These are phyloP conservation scores for Agrochola lota DNA, from an alignment of 2,888 invertebrate genomes.

Conservation along the genomic window DNA sequence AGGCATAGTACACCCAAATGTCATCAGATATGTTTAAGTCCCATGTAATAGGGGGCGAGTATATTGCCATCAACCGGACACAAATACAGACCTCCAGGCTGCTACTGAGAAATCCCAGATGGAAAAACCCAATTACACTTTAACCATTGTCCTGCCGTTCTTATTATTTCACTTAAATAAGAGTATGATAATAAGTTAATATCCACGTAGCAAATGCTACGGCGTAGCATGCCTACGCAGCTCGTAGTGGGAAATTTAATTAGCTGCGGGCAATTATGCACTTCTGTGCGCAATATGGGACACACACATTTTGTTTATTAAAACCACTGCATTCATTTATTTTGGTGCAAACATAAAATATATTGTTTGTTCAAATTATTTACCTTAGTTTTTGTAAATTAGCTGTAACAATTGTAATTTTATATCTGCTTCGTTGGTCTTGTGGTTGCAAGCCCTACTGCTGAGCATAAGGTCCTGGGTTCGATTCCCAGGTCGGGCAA, in stretches of 20 bases:
- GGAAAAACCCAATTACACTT: no score
- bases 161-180: neutral
- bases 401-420: neutral
- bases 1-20: no score
- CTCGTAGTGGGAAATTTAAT: conserved; percentile 43
- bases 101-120: no score
- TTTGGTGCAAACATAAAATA: conserved; percentile 3
- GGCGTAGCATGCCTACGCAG: conserved; percentile 50
- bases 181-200: neutral
- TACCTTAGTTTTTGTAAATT: neutral
- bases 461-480: no score
- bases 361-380: neutral
- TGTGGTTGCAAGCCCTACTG: no score
- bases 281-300: conserved; percentile 23
- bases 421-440: no score
- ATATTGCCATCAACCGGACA: no score
- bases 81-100: no score
- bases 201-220: conserved; percentile 27
- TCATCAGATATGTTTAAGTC: no score
- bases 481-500: no score
- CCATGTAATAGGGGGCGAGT: no score
- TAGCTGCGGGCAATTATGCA: conserved; percentile 37
- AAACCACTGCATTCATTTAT: conserved; percentile 23
- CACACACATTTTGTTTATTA: conserved; percentile 25
- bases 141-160: no score